These are phyloP conservation scores for Apamea epomidion DNA, from an alignment of 2,888 invertebrate genomes.

Conservation along the genomic window DNA sequence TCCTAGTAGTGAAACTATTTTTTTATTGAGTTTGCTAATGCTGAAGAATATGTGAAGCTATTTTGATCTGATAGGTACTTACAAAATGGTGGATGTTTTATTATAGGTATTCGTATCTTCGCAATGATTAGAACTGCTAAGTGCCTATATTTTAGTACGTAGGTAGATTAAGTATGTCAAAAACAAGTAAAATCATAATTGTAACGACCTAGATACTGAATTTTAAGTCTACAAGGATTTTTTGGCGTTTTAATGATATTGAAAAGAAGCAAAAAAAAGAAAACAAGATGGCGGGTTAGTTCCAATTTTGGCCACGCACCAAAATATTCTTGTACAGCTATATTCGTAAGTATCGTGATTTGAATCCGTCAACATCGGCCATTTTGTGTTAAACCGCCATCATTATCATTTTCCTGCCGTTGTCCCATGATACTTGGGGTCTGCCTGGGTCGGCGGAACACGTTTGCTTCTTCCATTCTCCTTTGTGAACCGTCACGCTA, in stretches of 20 bases:
- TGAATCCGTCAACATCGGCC: background rate
- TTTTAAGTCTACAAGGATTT: background rate
- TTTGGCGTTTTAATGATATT: background rate
- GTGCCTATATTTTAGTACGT: background rate
- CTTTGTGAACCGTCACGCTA: too few relatives aligned
- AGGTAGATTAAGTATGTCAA: background rate
- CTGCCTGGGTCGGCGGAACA: too few relatives aligned
- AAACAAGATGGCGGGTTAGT: background rate
- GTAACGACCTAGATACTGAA: background rate
- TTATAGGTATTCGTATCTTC: background rate
- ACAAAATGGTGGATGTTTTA: conserved; percentile 5
- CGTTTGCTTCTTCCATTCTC: too few relatives aligned
- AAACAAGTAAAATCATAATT: background rate
- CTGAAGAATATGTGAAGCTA: background rate
- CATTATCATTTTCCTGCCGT: too few relatives aligned
- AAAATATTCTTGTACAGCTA: background rate
- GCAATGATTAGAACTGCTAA: background rate
- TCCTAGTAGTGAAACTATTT: conserved; percentile 15
- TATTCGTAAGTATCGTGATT: background rate
- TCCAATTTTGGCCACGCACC: background rate
- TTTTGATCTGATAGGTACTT: background rate
- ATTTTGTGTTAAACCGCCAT: background rate
- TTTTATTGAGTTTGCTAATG: background rate
- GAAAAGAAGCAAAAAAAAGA: background rate
- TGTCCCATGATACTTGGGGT: too few relatives aligned